These are phyloP conservation scores for Phortica variegata DNA, from an alignment of 1,140 invertebrate genomes.

Conservation along the genomic window DNA sequence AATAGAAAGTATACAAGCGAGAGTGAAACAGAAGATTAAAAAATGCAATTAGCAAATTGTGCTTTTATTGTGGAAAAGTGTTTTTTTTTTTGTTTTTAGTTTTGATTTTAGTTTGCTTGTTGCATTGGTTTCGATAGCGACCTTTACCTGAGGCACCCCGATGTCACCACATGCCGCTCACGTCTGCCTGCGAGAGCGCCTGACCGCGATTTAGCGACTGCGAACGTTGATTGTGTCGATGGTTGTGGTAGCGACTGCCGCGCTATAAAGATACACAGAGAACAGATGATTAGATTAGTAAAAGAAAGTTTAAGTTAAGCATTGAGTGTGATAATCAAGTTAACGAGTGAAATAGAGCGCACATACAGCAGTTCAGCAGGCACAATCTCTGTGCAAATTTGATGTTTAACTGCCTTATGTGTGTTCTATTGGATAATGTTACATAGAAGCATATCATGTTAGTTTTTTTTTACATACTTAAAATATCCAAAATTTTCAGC, in stretches of 20 bases:
- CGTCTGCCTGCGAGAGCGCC: constrained; percentile 65
- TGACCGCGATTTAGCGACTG: constrained; percentile 70
- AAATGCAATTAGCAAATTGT: not conserved
- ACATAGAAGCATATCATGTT: no score
- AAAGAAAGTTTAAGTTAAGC: no score
- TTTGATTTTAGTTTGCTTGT: no score
- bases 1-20: not conserved
- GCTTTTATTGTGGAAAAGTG: not conserved
- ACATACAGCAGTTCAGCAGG: no score
- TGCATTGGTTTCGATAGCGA: constrained; percentile 15
- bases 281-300: not conserved
- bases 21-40: not conserved
- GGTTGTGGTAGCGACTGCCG: constrained; percentile 57
- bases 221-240: constrained; percentile 66
- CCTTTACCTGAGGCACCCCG: constrained; percentile 66
- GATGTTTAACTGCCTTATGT: no score
- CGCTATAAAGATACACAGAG: constrained; percentile 27
- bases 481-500: no score
- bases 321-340: no score
- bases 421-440: no score
- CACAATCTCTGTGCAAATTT: no score
- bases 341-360: no score
- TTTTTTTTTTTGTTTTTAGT: no score
- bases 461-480: no score
- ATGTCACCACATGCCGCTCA: constrained; percentile 71